phyloP scores from a whole-genome alignment of 2,113 vertebrate genomes.

The Grammomys surdaster region DNA sequence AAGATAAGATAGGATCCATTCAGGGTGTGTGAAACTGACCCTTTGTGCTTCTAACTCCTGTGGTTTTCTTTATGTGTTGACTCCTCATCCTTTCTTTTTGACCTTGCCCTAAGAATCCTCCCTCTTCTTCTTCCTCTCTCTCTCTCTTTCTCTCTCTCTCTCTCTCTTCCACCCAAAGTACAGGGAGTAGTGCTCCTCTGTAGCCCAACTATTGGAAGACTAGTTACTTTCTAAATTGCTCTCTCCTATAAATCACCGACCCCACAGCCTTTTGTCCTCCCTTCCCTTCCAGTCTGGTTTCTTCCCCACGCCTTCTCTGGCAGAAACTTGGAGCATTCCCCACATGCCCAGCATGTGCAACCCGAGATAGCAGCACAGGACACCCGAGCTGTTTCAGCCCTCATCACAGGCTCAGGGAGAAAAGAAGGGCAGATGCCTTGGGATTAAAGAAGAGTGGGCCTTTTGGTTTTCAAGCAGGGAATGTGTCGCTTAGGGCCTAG shows the following conservation, averaged over 20 bases:
- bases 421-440: conserved; percentile 69
- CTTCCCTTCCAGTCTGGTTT: conserved; percentile 51
- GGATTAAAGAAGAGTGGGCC: conserved; percentile 35
- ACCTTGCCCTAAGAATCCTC: background rate
- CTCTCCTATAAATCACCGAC: conserved; percentile 28
- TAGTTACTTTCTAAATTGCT: conserved; percentile 8
- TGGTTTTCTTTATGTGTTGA: conserved; percentile 11
- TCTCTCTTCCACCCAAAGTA: too few relatives aligned
- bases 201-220: background rate
- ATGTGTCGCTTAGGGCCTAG: background rate
- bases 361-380: conserved; percentile 77
- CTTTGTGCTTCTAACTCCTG: background rate
- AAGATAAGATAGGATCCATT: background rate
- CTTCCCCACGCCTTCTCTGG: conserved; percentile 67
- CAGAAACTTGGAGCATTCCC: conserved; percentile 77
- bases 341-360: conserved; percentile 79
- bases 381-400: conserved; percentile 66
- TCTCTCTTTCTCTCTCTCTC: too few relatives aligned
- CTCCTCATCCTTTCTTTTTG: background rate
- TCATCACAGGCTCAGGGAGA: conserved; percentile 42
- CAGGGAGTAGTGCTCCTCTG: background rate
- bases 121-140: too few relatives aligned
- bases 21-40: background rate
- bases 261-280: conserved; percentile 66
- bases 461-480: conserved; percentile 47